Base-by-base conservation (phyloP, 2,113 vertebrate genomes). In the Tragelaphus buxtoni region DNA sequence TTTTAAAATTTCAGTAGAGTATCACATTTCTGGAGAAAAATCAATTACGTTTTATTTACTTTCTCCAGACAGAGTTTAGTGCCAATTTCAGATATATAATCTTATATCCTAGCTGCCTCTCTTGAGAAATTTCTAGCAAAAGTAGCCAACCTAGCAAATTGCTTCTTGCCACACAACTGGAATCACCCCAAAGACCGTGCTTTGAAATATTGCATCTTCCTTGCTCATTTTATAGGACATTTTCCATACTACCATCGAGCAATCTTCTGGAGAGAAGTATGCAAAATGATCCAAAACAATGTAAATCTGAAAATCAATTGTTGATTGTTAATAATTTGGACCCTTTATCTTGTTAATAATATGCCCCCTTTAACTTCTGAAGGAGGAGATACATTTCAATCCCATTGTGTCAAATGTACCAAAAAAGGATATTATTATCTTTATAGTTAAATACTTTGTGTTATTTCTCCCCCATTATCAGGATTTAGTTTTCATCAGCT, bases 1-100 rank as follows among this genome's bases (percentile, higher is more conserved):
- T 77, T 82, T 91, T 76, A 7, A 12, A 95, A 90, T 83, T 96
- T 94, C 24, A 49, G n/a, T 88, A 24, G 58, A 91, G 80, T 35
- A 92, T 88, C 74, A 74, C 51, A 65, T 95, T 88, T 95, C 60
- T 28, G 84, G 85, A 91, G 58, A 84, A 97, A 98, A 97, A 77
- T 79, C 84, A 91, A 89, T 74, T 80, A 42, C 22, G 72, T 95
- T 93, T 94, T 90, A 82, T 91, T 94, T 96, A 63, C 87, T 97
- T 94, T 76, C 82, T 35, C 45, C 30, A 91, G 81, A 88, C 49
- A 80, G 72, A 96, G 11, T 90, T 95, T 92, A 96, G 93, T 90
- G 83, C 87, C 42, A 91, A 51, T 90, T 51, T 51, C 79, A 96
- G 61, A 77, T 86, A 95, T 49, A 79, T 90, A 85, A 90, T 65